phyloP scores from a whole-genome alignment of 2,113 vertebrate genomes.

The Pan paniscus region DNA sequence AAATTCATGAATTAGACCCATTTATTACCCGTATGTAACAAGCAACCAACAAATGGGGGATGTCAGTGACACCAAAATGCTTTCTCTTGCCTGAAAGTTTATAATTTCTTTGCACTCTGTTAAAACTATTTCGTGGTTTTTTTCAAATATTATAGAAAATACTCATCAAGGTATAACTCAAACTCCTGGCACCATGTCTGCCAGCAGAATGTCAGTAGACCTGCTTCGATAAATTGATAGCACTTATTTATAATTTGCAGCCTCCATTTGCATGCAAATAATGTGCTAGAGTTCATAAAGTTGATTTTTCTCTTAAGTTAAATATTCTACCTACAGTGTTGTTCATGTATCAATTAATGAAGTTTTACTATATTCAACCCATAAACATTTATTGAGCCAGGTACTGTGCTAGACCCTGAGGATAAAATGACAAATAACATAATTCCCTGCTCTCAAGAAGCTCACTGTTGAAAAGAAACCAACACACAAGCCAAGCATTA shows the following conservation, averaged over 20 bases:
- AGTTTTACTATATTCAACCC: constrained; percentile 67
- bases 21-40: background rate
- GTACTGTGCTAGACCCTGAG: background rate
- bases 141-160: background rate
- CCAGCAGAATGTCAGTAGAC: background rate
- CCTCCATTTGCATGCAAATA: constrained; percentile 62
- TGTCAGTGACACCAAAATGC: background rate
- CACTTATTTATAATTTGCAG: constrained; percentile 48
- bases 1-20: background rate
- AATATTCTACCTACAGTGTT: constrained; percentile 58
- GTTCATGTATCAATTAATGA: constrained; percentile 59
- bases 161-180: constrained; percentile 30
- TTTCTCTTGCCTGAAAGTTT: constrained; percentile 4
- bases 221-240: constrained; percentile 37
- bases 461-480: constrained; percentile 14
- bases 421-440: constrained; percentile 47
- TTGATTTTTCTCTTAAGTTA: constrained; percentile 71
- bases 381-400: constrained; percentile 48
- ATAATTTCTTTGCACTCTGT: background rate
- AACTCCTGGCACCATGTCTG: background rate
- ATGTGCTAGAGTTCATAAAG: constrained; percentile 66
- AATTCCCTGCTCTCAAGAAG: constrained; percentile 47
- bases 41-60: background rate
- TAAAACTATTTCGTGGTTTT: background rate
- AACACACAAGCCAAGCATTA: background rate